Conservation (phyloP, 2,797 vertebrate species). For the Chaetophractus vellerosus region DNA sequence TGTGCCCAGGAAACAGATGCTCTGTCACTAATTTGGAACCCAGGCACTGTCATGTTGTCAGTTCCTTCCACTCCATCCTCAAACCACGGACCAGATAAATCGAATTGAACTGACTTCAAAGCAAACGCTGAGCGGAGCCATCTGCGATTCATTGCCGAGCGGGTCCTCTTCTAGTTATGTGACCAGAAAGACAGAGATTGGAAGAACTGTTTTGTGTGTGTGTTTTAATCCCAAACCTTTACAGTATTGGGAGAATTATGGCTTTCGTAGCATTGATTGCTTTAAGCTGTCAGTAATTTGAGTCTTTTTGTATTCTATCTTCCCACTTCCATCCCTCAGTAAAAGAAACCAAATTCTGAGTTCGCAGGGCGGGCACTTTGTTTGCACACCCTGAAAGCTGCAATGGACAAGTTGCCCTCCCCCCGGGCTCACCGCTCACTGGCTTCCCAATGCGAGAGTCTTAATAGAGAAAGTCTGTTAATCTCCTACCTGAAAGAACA, state of each 20-base stretch:
- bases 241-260: slow-evolving; percentile 69
- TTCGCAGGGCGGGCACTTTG: neutral
- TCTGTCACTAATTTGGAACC: slow-evolving; percentile 23
- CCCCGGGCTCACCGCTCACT: neutral
- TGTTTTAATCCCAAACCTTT: slow-evolving; percentile 42
- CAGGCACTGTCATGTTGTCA: neutral
- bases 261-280: slow-evolving; percentile 60
- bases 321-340: slow-evolving; percentile 43
- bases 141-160: slow-evolving; percentile 69
- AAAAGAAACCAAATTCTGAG: neutral
- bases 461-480: neutral
- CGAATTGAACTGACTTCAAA: slow-evolving; percentile 76
- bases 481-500: neutral
- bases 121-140: slow-evolving; percentile 64
- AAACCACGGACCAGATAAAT: slow-evolving; percentile 73
- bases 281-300: slow-evolving; percentile 80
- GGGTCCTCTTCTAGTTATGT: slow-evolving; percentile 61
- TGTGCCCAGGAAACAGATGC: neutral
- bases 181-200: slow-evolving; percentile 68
- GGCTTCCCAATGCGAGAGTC: neutral
- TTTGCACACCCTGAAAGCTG: neutral
- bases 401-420: neutral
- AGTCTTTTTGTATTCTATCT: slow-evolving; percentile 55
- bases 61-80: slow-evolving; percentile 35
- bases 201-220: slow-evolving; percentile 27